These are phyloP conservation scores for Slavum lentiscoides DNA, from an alignment of 2,888 invertebrate genomes.

Conservation along the genomic window DNA sequence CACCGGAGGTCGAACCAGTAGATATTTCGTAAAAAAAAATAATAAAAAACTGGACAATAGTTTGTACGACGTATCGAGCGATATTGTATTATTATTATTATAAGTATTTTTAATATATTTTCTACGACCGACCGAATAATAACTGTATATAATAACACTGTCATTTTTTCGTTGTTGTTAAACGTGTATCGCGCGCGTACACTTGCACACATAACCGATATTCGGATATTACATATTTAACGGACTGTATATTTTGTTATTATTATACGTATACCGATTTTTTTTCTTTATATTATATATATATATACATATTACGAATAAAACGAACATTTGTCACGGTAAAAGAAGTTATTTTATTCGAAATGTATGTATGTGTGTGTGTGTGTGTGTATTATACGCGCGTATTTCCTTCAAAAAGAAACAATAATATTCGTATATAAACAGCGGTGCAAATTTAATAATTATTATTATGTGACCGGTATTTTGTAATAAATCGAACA, in stretches of 20 bases:
- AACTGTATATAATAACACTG: too few species aligned
- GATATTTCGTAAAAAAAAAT: slow-evolving; percentile 29
- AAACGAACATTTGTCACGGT: slow-evolving; percentile 42
- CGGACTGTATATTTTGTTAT: background rate
- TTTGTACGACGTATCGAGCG: background rate
- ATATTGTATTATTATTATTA: too few species aligned
- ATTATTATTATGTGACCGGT: slow-evolving; percentile 11
- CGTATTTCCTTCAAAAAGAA: slow-evolving; percentile 10
- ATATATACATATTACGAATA: slow-evolving; percentile 7
- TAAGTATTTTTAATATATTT: too few species aligned
- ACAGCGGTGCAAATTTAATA: slow-evolving; percentile 30
- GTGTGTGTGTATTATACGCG: background rate
- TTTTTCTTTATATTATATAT: background rate
- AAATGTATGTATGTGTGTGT: background rate
- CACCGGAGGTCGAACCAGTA: slow-evolving; percentile 20
- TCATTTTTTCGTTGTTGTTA: too few species aligned
- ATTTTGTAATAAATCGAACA: slow-evolving; percentile 44
- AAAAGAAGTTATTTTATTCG: slow-evolving; percentile 23
- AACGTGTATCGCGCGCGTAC: too few species aligned
- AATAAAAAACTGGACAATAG: slow-evolving; percentile 37
- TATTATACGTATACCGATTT: background rate
- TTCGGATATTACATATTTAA: background rate
- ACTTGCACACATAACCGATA: too few species aligned
- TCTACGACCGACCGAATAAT: too few species aligned
- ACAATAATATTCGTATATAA: background rate